Evolutionary conservation across 2,888 invertebrate species (phyloP).

Genomic region (Andricus quercusramuli): DNA sequence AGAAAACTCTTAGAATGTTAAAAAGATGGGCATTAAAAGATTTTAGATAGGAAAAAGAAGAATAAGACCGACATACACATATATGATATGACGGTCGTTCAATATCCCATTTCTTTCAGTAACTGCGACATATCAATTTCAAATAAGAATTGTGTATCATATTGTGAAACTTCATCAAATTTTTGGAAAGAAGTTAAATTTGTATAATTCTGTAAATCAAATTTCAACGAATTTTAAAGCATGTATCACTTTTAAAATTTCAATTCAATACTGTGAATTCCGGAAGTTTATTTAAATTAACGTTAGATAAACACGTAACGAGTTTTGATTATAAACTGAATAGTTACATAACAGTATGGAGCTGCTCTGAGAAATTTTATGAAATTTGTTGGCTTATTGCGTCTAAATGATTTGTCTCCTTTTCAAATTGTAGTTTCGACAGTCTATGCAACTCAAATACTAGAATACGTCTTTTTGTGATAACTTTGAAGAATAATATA

Average conservation of each 20-base stretch:
- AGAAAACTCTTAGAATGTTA: too few relatives aligned
- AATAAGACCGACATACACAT: background rate
- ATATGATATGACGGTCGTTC: background rate
- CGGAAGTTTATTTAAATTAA: background rate
- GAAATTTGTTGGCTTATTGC: too few relatives aligned
- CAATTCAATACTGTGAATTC: too few relatives aligned
- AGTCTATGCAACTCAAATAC: background rate
- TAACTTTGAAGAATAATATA: too few relatives aligned
- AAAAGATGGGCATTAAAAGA: background rate
- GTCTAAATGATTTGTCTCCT: too few relatives aligned
- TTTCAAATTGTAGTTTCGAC: background rate
- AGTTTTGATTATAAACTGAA: conserved; percentile 3
- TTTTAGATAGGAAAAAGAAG: background rate
- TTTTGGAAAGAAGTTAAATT: too few relatives aligned
- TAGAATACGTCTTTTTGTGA: too few relatives aligned
- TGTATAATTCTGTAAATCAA: too few relatives aligned
- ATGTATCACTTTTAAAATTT: too few relatives aligned
- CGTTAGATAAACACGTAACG: background rate
- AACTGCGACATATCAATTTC: background rate
- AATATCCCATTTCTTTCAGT: background rate
- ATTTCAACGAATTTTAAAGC: too few relatives aligned
- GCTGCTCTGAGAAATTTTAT: too few relatives aligned
- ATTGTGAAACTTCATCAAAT: background rate
- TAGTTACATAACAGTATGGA: background rate
- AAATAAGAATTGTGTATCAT: background rate